phyloP scores from a whole-genome alignment of 2,113 vertebrate genomes.

The Dissostichus mawsoni region DNA sequence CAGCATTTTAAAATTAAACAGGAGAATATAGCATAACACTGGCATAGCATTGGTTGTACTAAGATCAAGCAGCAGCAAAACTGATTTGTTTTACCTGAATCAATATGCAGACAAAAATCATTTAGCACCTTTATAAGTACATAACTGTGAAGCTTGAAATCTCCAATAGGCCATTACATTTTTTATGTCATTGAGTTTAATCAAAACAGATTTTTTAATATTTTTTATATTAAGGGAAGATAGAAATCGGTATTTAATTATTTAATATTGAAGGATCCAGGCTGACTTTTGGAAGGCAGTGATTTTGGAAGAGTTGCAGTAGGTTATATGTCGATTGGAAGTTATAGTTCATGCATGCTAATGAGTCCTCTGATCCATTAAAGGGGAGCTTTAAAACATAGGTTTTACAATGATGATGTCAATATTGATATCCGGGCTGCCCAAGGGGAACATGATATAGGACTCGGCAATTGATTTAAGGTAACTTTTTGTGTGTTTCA shows the following conservation, averaged over 20 bases:
- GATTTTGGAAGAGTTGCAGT: constrained; percentile 52
- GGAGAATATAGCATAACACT: no score
- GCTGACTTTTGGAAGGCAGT: background rate
- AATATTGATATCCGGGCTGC: constrained; percentile 41
- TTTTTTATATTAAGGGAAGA: background rate
- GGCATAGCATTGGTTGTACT: background rate
- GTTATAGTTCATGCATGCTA: constrained; percentile 77
- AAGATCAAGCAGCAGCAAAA: background rate
- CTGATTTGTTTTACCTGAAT: background rate
- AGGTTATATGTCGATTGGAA: constrained; percentile 78
- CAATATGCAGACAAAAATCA: background rate
- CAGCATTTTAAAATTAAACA: background rate
- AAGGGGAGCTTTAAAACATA: constrained; percentile 64
- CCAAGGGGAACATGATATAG: constrained; percentile 16
- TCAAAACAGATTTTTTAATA: background rate
- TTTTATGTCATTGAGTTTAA: background rate
- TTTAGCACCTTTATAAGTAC: background rate
- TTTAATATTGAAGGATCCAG: constrained; percentile 12
- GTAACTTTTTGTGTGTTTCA: constrained; percentile 9
- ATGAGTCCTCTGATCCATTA: constrained; percentile 74
- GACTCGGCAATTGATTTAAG: constrained; percentile 13
- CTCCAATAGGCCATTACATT: background rate
- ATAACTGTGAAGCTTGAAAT: background rate
- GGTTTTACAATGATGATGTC: constrained; percentile 67
- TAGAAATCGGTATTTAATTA: background rate